Percentiles rank a stretch among this genome's conserved stretches.
phyloP scores from a whole-genome alignment of 2,888 invertebrate species.

The Coecobrya sp. region DNA sequence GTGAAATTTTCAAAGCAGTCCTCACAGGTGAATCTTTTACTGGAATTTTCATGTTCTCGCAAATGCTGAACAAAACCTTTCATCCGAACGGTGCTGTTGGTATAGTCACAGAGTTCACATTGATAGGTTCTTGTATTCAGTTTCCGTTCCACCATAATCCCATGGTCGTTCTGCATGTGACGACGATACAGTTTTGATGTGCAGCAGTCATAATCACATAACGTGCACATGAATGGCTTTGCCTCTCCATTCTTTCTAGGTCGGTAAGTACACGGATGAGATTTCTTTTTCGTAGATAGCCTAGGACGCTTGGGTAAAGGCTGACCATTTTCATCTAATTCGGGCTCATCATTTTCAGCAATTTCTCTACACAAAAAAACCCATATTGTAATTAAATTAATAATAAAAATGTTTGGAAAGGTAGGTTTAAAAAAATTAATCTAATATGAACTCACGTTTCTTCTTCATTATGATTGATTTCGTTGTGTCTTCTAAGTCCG shows the following conservation, averaged over 20 bases:
- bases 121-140: not conserved
- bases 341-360: not conserved
- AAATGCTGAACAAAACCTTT: conserved; percentile 26
- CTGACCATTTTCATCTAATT: not conserved
- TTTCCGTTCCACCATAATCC: not conserved
- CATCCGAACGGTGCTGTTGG: not conserved
- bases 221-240: not conserved
- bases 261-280: not conserved
- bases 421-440: not conserved
- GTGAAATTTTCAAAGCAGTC: conserved; percentile 48
- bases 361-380: not conserved
- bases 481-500: not conserved
- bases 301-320: not conserved
- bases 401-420: not conserved
- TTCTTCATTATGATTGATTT: not conserved
- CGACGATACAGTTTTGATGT: not conserved
- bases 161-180: conserved; percentile 27
- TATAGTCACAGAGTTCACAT: conserved; percentile 32
- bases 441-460: not conserved
- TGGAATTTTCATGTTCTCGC: conserved; percentile 16
- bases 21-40: not conserved
- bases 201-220: not conserved
- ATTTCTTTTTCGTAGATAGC: not conserved
- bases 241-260: not conserved
- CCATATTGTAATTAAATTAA: too few relatives aligned